Conservation (phyloP, 2,113 vertebrate genomes). For the Tautogolabrus adspersus region DNA sequence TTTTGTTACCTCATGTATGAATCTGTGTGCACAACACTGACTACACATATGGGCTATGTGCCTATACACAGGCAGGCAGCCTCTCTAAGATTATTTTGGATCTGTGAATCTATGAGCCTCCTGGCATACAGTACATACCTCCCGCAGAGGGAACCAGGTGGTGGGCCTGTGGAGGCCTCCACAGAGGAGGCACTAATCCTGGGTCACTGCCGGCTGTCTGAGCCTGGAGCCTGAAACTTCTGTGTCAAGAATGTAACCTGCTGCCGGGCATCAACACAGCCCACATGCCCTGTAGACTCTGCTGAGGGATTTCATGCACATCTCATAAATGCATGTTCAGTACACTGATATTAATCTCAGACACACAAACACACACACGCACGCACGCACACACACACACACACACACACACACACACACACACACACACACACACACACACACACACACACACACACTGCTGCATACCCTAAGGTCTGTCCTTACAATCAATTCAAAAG, state of each 20-base stretch:
- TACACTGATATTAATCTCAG: slow-evolving; percentile 13
- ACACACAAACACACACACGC: background rate
- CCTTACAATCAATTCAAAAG: background rate
- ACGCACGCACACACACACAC: background rate
- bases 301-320: slow-evolving; percentile 18
- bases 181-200: slow-evolving; percentile 41
- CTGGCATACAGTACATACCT: slow-evolving; percentile 76
- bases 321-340: slow-evolving; percentile 24
- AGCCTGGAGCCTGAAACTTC: slow-evolving; percentile 34
- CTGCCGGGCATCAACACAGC: slow-evolving; percentile 12
- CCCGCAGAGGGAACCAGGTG: slow-evolving; percentile 53
- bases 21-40: slow-evolving; percentile 6
- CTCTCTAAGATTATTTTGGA: slow-evolving; percentile 65
- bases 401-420: background rate
- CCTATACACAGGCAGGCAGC: slow-evolving; percentile 2
- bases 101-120: slow-evolving; percentile 32
- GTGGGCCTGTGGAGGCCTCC: slow-evolving; percentile 44
- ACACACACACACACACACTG: background rate
- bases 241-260: slow-evolving; percentile 23
- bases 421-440: background rate
- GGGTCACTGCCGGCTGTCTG: slow-evolving; percentile 30
- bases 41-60: background rate
- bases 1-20: no score
- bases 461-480: background rate
- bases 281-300: background rate